A percentile compares a stretch with the other conserved stretches of the same genome.
phyloP scores from a whole-genome alignment of 35 echinoderm and acorn worm species.

The Holothuria glaberrima region DNA sequence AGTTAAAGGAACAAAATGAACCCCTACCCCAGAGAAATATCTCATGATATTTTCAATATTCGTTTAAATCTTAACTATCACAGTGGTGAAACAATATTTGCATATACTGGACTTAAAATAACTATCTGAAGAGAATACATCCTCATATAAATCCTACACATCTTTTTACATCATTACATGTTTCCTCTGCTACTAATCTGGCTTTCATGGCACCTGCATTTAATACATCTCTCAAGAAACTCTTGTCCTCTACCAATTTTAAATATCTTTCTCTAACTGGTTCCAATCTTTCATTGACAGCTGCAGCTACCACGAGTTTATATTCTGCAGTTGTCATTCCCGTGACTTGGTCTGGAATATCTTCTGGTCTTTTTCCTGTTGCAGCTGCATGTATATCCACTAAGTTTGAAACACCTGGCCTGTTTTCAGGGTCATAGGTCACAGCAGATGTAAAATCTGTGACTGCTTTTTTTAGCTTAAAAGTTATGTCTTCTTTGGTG shows the following conservation, averaged over 20 bases:
- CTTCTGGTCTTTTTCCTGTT: constrained; percentile 42
- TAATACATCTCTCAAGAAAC: constrained; percentile 71
- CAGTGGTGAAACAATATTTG: too few species aligned
- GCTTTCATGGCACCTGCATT: constrained; percentile 77
- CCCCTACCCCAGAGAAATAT: too few species aligned
- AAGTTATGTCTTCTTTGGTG: constrained; percentile 64
- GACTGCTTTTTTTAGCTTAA: constrained; percentile 88
- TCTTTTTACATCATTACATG: constrained; percentile 83
- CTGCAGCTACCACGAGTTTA: constrained; percentile 85
- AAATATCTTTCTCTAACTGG: constrained; percentile 80
- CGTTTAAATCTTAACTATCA: too few species aligned
- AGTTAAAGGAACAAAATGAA: too few species aligned
- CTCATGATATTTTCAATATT: too few species aligned
- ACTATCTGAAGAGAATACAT: too few species aligned
- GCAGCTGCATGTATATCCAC: constrained; percentile 83
- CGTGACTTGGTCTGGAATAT: constrained; percentile 66
- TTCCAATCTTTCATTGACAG: constrained; percentile 70
- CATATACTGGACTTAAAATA: too few species aligned
- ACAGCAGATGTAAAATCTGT: constrained; percentile 93
- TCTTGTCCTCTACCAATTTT: constrained; percentile 60
- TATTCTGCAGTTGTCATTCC: constrained; percentile 84
- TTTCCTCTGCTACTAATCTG: constrained; percentile 68
- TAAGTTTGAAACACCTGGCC: constrained; percentile 91
- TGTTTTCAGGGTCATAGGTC: constrained; percentile 88
- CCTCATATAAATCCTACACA: constrained; percentile 70